These are phyloP conservation scores for Hirtodrosophila duncani DNA, from an alignment of 2,888 invertebrate species.

Conservation along the genomic window DNA sequence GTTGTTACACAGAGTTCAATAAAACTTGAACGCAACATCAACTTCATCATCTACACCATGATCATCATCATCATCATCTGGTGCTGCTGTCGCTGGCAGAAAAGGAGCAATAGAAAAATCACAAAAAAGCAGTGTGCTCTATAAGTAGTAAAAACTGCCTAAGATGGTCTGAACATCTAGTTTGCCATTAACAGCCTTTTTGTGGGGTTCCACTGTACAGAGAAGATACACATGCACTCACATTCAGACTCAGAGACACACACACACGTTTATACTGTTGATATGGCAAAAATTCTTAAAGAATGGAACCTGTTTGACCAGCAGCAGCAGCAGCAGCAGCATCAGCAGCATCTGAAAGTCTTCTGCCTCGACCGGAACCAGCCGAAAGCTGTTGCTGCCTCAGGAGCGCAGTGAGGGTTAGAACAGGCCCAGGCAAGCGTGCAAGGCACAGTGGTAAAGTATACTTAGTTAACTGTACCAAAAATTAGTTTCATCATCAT, in stretches of 20 bases:
- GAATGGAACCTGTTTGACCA: conserved; percentile 62
- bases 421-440: conserved; percentile 2
- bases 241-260: conserved; percentile 8
- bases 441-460: no score
- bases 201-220: conserved; percentile 14
- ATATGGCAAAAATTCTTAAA: conserved; percentile 59
- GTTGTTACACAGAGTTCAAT: conserved; percentile 51
- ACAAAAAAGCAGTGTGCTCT: conserved; percentile 32
- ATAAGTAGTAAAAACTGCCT: conserved; percentile 32
- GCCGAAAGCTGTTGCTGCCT: conserved; percentile 35
- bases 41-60: conserved; percentile 9
- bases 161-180: conserved; percentile 8
- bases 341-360: conserved; percentile 31
- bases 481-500: no score
- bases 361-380: conserved; percentile 57
- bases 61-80: conserved; percentile 16
- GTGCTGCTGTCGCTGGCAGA: conserved; percentile 31
- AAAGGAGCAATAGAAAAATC: conserved; percentile 65
- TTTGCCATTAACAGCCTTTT: background rate
- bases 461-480: no score
- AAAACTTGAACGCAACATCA: conserved; percentile 44
- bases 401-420: conserved; percentile 15
- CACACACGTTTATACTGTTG: conserved; percentile 10
- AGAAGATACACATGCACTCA: conserved; percentile 4
- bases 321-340: conserved; percentile 21